phyloP scores from a whole-genome alignment of 2,797 vertebrate species.

The Sternarchorhynchus goeldii region DNA sequence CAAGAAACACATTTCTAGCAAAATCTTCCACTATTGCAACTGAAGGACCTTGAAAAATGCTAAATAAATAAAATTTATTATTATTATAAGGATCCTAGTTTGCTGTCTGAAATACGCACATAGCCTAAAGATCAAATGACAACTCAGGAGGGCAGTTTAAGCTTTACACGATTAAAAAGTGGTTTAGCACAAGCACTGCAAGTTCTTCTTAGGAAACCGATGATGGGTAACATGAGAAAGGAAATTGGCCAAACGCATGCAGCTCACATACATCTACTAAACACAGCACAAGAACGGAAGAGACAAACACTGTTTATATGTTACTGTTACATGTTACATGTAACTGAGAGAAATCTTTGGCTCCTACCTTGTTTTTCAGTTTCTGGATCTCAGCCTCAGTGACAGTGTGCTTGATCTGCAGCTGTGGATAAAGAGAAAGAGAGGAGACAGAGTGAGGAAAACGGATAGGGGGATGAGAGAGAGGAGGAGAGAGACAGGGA shows the following conservation, averaged over 20 bases:
- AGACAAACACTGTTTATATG: background rate
- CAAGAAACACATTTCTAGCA: background rate
- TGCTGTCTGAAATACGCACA: background rate
- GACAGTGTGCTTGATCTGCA: conserved; percentile 98
- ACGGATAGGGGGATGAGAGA: conserved; percentile 4
- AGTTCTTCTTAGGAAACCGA: too few relatives aligned
- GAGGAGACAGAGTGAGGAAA: conserved; percentile 39
- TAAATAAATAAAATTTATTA: too few relatives aligned
- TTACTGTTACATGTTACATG: background rate
- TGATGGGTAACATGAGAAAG: too few relatives aligned
- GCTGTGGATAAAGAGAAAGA: conserved; percentile 75
- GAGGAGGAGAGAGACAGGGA: conserved; percentile 43
- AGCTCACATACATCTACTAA: too few relatives aligned
- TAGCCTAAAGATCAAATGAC: background rate
- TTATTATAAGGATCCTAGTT: background rate
- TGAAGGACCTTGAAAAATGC: background rate
- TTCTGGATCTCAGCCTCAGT: conserved; percentile 99
- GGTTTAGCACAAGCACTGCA: background rate
- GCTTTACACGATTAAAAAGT: background rate
- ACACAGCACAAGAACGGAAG: too few relatives aligned
- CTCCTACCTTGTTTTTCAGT: conserved; percentile 97
- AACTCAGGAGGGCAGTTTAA: background rate
- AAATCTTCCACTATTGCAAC: conserved; percentile 1
- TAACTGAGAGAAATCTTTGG: background rate
- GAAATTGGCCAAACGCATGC: too few relatives aligned